phyloP scores from a whole-genome alignment of 2,113 vertebrate species.

The Periophthalmus modestus region DNA sequence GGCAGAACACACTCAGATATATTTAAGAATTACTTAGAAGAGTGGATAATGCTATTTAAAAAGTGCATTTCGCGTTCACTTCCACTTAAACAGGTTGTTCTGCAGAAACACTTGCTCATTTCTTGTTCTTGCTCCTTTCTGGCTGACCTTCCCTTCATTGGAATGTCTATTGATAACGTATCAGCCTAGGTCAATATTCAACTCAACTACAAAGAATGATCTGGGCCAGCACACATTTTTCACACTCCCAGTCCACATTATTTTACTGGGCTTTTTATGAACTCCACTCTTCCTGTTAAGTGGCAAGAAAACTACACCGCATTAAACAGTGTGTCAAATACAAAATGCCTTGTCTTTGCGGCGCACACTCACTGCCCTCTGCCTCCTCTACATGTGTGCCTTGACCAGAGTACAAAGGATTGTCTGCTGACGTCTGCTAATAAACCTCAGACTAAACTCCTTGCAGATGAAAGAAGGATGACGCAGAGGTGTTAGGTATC shows the following conservation, averaged over 20 bases:
- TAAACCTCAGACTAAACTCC: constrained; percentile 35
- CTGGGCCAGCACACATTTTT: neutral
- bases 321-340: neutral
- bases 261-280: neutral
- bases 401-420: constrained; percentile 22
- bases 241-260: neutral
- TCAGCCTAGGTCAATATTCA: constrained; percentile 50
- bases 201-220: constrained; percentile 27
- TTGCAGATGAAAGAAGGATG: constrained; percentile 43
- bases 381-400: constrained; percentile 19
- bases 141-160: constrained; percentile 43
- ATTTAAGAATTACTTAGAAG: no score
- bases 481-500: constrained; percentile 48
- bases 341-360: neutral
- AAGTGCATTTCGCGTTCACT: no score
- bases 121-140: constrained; percentile 30
- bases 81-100: neutral
- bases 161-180: constrained; percentile 61
- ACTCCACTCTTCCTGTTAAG: neutral
- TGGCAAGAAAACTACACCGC: constrained; percentile 1
- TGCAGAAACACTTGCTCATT: neutral
- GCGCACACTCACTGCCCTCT: neutral
- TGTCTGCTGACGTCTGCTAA: constrained; percentile 46
- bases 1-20: no score
- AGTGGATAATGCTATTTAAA: no score